Evolutionary conservation across 2,113 vertebrate genomes (phyloP), one percentile per base, ranked within the genome.

Genomic region (Perca fluviatilis): DNA sequence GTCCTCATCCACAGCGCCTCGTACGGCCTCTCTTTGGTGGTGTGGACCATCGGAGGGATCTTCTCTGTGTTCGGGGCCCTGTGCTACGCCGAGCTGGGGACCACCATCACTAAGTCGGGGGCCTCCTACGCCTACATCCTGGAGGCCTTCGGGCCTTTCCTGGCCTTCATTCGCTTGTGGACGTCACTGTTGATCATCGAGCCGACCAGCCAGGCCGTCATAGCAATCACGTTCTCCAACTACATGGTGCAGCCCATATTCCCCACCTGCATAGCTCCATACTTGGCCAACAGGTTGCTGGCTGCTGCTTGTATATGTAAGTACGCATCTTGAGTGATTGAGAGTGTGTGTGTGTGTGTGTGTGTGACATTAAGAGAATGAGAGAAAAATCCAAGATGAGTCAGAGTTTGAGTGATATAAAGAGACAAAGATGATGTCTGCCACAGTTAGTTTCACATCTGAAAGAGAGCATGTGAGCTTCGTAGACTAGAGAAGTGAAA

Each of bases 91-190:
- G 97, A 98, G 90, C 94, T 98, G 88, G 97, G 97, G 74, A 98
- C 97, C 89, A 98, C 97, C 86, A 97, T 98, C 93, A 97, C 96
- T 89, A 98, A 98, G 82, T 98, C 97, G 0, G 97, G 97, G 13
- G 97, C 97, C 30, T 97, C 96, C 88, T 98, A 98, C 2, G 97
- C 97, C 78, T 98, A 98, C 81, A 98, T 98, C 91, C 94, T 98
- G 71, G 97, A 98, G 84, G 97, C 97, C 49, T 98, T 98, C 0
- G 97, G 97, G 5, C 95, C 94, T 10, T 95, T 98, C 74, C 36
- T 96, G 57, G 97, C 97, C 54, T 98, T 98, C 89, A 96, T 98
- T 69, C 95, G 97, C 6, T 90, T 98, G 60, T 98, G 97, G 97
- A 97, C 97, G 2, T 98, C 97, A 1, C 95, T 98, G 68, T 94